These are phyloP conservation scores for Catamblyrhynchus diadema DNA, from an alignment of 2,797 vertebrate genomes.

Conservation along the genomic window DNA sequence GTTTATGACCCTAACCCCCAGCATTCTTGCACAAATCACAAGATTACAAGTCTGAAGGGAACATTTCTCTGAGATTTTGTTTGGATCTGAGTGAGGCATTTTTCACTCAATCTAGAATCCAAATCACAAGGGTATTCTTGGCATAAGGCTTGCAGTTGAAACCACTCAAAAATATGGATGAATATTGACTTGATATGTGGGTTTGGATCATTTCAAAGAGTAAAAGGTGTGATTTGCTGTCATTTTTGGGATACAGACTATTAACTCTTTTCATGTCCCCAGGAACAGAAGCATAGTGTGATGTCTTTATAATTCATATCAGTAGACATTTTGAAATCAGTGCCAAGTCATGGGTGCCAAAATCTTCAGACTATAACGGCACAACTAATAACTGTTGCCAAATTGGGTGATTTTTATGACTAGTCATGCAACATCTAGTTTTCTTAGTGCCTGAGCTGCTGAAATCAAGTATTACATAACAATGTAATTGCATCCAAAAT, in stretches of 20 bases:
- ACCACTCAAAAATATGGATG: neutral
- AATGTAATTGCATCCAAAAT: neutral
- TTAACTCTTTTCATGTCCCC: neutral
- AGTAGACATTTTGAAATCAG: neutral
- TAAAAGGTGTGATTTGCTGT: constrained; percentile 37
- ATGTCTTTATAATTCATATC: neutral
- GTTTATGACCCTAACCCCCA: constrained; percentile 15
- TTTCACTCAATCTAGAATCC: constrained; percentile 45
- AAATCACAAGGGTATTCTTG: constrained; percentile 40
- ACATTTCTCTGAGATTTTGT: constrained; percentile 16
- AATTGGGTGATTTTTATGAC: neutral
- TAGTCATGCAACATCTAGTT: neutral
- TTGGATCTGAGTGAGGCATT: constrained; percentile 39
- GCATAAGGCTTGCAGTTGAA: neutral
- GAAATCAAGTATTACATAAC: neutral
- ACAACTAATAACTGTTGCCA: neutral
- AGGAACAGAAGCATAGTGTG: neutral
- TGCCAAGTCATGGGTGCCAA: neutral
- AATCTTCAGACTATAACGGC: neutral
- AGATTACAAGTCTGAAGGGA: constrained; percentile 24
- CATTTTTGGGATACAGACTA: neutral
- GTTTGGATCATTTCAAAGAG: constrained; percentile 43
- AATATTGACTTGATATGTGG: constrained; percentile 47
- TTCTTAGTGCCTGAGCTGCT: neutral
- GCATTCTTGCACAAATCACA: constrained; percentile 43